Evolutionary conservation across 2,797 vertebrate genomes (phyloP).

Genomic region (Paedocypris micromegethes): DNA sequence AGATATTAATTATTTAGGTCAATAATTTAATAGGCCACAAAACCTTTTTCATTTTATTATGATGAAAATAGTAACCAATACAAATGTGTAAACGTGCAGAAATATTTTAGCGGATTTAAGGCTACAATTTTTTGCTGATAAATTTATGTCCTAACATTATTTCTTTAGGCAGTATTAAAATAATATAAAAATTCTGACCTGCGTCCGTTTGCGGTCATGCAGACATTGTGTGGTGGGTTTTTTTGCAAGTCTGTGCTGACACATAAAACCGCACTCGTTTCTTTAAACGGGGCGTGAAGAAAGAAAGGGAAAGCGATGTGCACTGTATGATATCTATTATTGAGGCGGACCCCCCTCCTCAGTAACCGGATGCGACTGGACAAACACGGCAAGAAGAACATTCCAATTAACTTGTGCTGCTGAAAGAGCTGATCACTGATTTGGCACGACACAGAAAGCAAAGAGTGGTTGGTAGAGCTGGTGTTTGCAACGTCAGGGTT

Average conservation of each 20-base stretch:
- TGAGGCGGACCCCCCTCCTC: conserved; percentile 55
- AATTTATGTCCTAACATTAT: too few species aligned
- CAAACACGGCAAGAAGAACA: conserved; percentile 53
- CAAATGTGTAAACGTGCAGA: too few species aligned
- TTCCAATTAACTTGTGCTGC: conserved; percentile 51
- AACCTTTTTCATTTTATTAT: too few species aligned
- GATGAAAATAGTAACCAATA: too few species aligned
- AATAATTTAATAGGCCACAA: too few species aligned
- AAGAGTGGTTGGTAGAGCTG: background rate
- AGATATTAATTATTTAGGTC: too few species aligned
- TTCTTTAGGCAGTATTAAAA: too few species aligned
- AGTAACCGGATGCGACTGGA: conserved; percentile 56
- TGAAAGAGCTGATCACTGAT: conserved; percentile 41
- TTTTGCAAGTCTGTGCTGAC: background rate
- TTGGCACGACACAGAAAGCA: background rate
- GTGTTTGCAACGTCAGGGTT: too few species aligned
- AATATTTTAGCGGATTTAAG: too few species aligned
- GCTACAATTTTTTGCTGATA: too few species aligned
- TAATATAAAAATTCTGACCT: too few species aligned
- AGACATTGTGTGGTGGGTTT: background rate
- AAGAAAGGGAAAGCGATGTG: conserved; percentile 3
- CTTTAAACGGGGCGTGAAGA: background rate
- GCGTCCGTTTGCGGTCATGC: background rate
- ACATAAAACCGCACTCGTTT: too few species aligned
- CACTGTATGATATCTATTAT: conserved; percentile 58